Conservation (phyloP, 2,888 invertebrate species). For the Acanthosepion esculentum region DNA sequence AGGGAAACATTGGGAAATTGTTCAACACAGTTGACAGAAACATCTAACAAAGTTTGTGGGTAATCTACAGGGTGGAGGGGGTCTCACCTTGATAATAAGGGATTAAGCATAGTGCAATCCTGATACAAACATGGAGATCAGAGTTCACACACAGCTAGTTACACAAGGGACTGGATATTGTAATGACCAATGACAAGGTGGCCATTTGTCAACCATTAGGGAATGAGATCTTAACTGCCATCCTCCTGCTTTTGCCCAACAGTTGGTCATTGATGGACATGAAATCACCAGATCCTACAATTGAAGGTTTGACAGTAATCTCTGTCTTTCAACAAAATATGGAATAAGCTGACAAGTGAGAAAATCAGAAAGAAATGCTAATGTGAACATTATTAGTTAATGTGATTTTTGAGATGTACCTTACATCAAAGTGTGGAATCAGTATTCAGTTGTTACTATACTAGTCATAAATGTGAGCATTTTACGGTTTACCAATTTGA, state of each 20-base stretch:
- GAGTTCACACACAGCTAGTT: background rate
- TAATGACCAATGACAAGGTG: background rate
- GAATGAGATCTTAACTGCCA: background rate
- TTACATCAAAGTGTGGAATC: no score
- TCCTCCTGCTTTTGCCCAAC: background rate
- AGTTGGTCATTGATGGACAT: background rate
- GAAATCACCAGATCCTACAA: background rate
- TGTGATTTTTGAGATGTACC: background rate
- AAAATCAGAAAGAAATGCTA: background rate
- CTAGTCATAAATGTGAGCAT: no score
- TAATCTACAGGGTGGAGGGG: background rate
- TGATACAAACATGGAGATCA: background rate
- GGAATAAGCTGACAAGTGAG: background rate
- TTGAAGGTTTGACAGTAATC: conserved; percentile 25
- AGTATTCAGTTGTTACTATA: no score
- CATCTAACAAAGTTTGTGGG: background rate
- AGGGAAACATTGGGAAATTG: background rate
- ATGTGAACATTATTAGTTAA: background rate
- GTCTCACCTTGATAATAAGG: background rate
- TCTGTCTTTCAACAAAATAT: background rate
- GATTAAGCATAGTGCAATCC: background rate
- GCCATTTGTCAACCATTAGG: background rate
- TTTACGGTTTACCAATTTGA: no score
- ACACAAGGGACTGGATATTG: background rate
- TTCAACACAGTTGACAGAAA: background rate